Evolutionary conservation across 2,113 vertebrate genomes (phyloP).

Genomic region (Ophiodon elongatus): DNA sequence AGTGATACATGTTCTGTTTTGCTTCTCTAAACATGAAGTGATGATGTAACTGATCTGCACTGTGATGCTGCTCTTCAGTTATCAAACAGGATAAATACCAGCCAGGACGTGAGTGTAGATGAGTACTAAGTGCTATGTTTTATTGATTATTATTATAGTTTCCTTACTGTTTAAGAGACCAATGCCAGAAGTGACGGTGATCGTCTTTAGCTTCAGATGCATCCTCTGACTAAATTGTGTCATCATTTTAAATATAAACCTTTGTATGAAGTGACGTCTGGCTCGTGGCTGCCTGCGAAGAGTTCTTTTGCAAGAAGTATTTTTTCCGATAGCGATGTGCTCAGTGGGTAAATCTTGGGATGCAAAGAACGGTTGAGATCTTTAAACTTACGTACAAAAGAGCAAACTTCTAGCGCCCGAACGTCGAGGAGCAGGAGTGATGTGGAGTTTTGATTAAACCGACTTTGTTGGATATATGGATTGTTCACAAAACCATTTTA

Average conservation of each 20-base stretch:
- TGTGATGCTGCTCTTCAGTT: conserved; percentile 13
- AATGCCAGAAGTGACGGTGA: conserved; percentile 3
- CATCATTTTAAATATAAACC: conserved; percentile 54
- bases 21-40: conserved; percentile 6
- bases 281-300: neutral
- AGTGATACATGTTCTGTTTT: neutral
- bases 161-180: conserved; percentile 54
- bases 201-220: conserved; percentile 32
- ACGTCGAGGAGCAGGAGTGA: neutral
- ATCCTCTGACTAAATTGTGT: conserved; percentile 20
- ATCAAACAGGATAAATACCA: conserved; percentile 17
- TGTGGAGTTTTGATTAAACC: neutral
- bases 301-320: neutral
- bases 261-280: conserved; percentile 53
- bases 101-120: neutral
- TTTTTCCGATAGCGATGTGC: neutral
- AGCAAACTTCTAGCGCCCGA: neutral
- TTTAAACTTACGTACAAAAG: neutral
- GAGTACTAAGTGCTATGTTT: neutral
- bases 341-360: neutral
- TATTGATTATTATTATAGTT: conserved; percentile 33
- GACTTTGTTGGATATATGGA: neutral
- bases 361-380: neutral
- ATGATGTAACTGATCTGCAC: neutral
- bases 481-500: neutral